Conservation (phyloP, 2,797 vertebrate species). For the Phalanger gymnotis region DNA sequence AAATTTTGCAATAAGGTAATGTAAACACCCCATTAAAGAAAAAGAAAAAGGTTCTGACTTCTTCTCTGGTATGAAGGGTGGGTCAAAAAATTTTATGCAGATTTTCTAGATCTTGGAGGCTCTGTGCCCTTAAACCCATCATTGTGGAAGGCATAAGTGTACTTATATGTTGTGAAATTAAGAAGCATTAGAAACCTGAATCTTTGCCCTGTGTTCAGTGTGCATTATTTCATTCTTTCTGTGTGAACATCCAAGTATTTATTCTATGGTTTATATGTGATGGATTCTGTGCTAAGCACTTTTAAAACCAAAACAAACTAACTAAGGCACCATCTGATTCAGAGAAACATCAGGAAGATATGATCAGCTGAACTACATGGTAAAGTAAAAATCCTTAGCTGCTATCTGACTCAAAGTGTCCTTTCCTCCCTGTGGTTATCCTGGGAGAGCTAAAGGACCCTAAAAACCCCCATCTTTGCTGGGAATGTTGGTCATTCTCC, state of each 20-base stretch:
- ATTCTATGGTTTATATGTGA: neutral
- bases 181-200: neutral
- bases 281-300: neutral
- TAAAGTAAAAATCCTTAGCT: neutral
- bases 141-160: neutral
- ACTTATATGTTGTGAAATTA: neutral
- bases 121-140: neutral
- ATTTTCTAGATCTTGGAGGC: neutral
- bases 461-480: neutral
- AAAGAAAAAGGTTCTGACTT: too few relatives aligned
- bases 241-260: neutral
- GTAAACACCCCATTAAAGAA: too few relatives aligned
- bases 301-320: neutral
- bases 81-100: neutral
- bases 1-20: too few relatives aligned
- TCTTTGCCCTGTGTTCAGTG: neutral
- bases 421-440: neutral
- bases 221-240: too few relatives aligned
- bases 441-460: neutral
- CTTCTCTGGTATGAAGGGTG: too few relatives aligned
- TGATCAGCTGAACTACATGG: too few relatives aligned
- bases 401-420: neutral
- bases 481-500: neutral
- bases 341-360: too few relatives aligned
- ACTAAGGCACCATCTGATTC: too few relatives aligned